Evolutionary conservation across 2,888 invertebrate genomes (phyloP).

Genomic region (Deilephila elpenor): DNA sequence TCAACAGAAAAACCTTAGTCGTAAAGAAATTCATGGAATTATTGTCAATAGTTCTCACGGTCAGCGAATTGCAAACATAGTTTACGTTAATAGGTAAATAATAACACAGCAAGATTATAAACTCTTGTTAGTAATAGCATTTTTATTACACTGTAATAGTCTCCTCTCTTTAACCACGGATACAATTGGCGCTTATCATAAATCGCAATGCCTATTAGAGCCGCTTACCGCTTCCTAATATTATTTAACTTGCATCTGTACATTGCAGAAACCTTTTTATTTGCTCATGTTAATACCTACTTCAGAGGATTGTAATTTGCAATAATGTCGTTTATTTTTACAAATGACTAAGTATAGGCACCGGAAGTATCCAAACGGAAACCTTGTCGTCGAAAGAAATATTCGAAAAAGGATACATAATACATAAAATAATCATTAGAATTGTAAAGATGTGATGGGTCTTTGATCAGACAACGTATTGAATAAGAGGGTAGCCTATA

Average conservation of each 20-base stretch:
- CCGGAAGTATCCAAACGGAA: no score
- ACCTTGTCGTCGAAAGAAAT: no score
- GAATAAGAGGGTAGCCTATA: no score
- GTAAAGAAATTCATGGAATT: conserved; percentile 38
- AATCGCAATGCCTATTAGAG: not conserved
- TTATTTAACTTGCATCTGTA: not conserved
- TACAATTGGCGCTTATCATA: not conserved
- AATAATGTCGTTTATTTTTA: no score
- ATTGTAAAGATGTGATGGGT: no score
- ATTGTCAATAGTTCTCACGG: conserved; percentile 51
- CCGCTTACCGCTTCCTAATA: not conserved
- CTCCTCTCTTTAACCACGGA: not conserved
- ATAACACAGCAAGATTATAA: conserved; percentile 9
- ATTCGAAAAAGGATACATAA: no score
- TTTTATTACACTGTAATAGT: conserved; percentile 6
- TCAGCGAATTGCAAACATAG: conserved; percentile 44
- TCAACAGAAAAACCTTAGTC: conserved; percentile 27
- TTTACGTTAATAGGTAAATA: conserved; percentile 16
- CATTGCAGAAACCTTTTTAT: not conserved
- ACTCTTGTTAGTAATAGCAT: conserved; percentile 17
- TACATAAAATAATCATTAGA: no score
- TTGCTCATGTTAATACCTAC: no score
- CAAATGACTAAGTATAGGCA: no score
- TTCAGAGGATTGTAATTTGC: no score
- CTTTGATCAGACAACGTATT: no score